Evolutionary conservation across 2,113 vertebrate species (phyloP), one percentile per base, ranked within the genome.

Genomic region (Callipepla squamata): DNA sequence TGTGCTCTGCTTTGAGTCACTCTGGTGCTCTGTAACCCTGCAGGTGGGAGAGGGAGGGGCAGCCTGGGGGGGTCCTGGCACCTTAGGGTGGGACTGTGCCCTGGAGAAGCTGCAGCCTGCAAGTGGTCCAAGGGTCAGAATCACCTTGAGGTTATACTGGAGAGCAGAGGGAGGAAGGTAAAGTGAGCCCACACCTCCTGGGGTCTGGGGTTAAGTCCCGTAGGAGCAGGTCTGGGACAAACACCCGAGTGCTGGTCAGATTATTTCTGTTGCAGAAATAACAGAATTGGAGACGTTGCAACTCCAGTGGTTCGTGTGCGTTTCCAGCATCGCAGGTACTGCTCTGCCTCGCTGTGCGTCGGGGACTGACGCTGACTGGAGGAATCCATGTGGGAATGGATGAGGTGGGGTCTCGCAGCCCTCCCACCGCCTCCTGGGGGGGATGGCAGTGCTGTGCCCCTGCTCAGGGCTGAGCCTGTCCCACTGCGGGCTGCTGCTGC

Each of bases 341-440:
- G 45, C 61, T 58, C 72, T 51, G 84, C 87, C 77, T 70, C 9
- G 22, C 77, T 85, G 75, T 19, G 6, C 62, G 1, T 8, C 50
- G 50, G 62, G 73, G 87, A 93, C 72, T 42, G 50, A n/a, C 50
- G 44, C 87, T 83, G 77, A 67, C 81, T 87, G 58, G 79, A 87
- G 73, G 80, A 50, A 65, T 68, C 83, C 11, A 40, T 91, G 87
- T 83, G 82, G 95, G 81, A 93, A 93, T 93, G 75, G 88, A 63
- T 88, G 92, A 59, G 8, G 82, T 92, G 93, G 95, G 92, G 90
- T 91, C 91, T 86, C 48, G 6, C 93, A 61, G 13, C 70, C 82
- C 85, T 88, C 96, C 93, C 85, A 30, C 94, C 80, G 95, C 91
- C 84, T 66, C 85, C 76, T 95, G 92, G 88, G 90, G 95, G 84